phyloP scores from a whole-genome alignment of 2,888 invertebrate genomes.

The Hetaerina titia region DNA sequence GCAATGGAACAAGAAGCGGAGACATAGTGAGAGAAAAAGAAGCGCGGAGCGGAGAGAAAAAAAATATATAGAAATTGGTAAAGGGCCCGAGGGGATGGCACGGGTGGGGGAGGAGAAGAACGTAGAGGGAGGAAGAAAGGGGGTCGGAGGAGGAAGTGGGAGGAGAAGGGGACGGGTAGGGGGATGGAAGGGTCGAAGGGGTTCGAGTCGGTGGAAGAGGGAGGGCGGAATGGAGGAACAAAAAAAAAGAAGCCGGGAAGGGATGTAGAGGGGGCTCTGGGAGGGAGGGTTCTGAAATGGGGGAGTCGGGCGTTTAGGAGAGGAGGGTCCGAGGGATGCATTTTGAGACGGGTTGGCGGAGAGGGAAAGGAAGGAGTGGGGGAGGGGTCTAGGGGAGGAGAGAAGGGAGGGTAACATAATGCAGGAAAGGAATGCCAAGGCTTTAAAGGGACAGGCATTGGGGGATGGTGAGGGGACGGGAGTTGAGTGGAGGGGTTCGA shows the following conservation, averaged over 20 bases:
- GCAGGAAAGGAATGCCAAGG: conserved; percentile 39
- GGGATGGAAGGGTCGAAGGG: conserved; percentile 24
- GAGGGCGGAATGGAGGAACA: background rate
- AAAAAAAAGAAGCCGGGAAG: background rate
- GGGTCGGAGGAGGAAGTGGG: background rate
- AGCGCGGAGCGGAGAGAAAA: background rate
- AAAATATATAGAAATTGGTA: background rate
- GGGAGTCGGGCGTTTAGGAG: conserved; percentile 29
- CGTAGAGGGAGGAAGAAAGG: background rate
- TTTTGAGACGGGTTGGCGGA: background rate
- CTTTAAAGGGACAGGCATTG: background rate
- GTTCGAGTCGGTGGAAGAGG: background rate
- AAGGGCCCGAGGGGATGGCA: background rate
- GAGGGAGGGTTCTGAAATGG: conserved; percentile 34
- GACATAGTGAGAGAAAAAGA: background rate
- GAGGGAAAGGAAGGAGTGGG: background rate
- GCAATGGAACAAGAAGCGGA: background rate
- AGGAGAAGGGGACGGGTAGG: background rate
- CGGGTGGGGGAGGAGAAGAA: too few species aligned
- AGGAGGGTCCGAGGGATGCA: conserved; percentile 41
- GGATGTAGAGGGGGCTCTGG: conserved; percentile 14
- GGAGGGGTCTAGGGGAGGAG: background rate
- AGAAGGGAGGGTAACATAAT: background rate
- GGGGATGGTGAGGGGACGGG: background rate
- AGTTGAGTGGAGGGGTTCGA: background rate